These are phyloP conservation scores for Phrynosoma platyrhinos DNA, from an alignment of 2,113 vertebrate species.

Conservation along the genomic window DNA sequence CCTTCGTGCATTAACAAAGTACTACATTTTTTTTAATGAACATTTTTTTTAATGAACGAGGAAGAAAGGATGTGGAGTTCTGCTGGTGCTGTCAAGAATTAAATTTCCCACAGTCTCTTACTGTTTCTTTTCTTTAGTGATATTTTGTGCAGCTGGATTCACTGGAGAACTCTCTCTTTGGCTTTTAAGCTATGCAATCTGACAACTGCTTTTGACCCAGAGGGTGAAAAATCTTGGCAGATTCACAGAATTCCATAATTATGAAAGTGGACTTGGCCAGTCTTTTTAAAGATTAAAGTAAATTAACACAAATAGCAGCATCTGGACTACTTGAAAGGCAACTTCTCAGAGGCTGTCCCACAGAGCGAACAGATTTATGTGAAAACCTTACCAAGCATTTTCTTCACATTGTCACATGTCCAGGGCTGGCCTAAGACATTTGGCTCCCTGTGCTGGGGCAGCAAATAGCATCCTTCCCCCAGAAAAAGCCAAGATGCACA, in stretches of 20 bases:
- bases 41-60: not conserved
- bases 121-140: not conserved
- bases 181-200: not conserved
- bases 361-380: not conserved
- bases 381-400: not conserved
- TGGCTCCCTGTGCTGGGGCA: too few relatives aligned
- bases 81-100: not conserved
- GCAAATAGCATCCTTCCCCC: not conserved
- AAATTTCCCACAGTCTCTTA: not conserved
- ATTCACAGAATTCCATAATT: not conserved
- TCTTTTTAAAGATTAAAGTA: not conserved
- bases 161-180: not conserved
- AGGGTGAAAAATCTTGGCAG: not conserved
- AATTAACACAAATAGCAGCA: not conserved
- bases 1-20: not conserved
- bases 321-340: not conserved
- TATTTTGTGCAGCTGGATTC: constrained; percentile 9
- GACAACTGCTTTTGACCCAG: not conserved
- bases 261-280: not conserved
- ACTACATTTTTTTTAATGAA: not conserved
- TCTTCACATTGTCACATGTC: not conserved
- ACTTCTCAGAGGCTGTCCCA: not conserved
- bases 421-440: not conserved
- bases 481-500: not conserved
- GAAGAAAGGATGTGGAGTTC: not conserved